Base-by-base conservation (phyloP, 1,140 invertebrate genomes). In the Sarcophaga peregrina region DNA sequence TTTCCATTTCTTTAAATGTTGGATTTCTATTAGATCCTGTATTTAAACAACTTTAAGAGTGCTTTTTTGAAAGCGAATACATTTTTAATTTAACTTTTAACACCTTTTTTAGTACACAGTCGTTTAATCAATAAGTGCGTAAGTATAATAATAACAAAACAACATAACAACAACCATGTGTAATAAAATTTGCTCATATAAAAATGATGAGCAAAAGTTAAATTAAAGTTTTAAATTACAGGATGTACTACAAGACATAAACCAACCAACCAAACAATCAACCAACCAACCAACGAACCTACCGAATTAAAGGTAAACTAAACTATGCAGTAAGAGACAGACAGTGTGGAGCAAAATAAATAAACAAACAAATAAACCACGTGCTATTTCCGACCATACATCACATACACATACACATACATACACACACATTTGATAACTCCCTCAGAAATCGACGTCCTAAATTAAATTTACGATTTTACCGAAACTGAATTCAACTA, bases 221-320 rank as follows among this genome's bases (percentile, higher is more conserved):
- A 78, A 78, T 78, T 78, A 78, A 78, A 78, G 75, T 78, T 78
- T 78, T 50, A 78, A 78, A 20, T 50, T 50, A 50, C 47, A 78
- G 48, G 47, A 68, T 68, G 62, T 68, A 68, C 7, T 3, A 37
- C 13, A 68, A 17, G 7, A 68, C 62, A 68, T 68, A 68, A 68
- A 68, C 17, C 62, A 68, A 20, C 62, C 62, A 68, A 52, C 1
- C 1, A 52, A 68, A 8, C 17, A 68, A 17, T 1, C 17, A 17
- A 20, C 20, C 17, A 68, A 68, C 17, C 17, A n/a, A 68, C n/a
- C 25, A 37, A 37, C 1, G 1, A 37, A 37, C 25, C 25, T 2
- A 37, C 25, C 25, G 4, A 37, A 4, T 37, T 37, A 37, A 37
- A 37, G 25, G 25, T 37, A 37, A 37, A 37, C 25, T 37, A 37